Evolutionary conservation across 2,888 invertebrate genomes (phyloP), one percentile per base, ranked within the genome.

Genomic region (Myathropa florea): DNA sequence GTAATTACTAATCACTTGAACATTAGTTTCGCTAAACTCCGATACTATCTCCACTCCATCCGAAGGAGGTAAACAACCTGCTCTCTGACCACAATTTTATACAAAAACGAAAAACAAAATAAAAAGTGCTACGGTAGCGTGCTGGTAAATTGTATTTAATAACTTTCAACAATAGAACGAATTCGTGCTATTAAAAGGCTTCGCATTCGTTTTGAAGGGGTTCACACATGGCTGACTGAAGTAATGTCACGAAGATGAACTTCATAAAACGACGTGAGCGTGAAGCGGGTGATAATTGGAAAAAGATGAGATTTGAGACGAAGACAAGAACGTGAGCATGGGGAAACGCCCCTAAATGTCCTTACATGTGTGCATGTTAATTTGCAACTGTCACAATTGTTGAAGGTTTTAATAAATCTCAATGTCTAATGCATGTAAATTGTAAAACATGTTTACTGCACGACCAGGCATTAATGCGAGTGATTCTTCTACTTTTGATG

Each of bases 161-260:
- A 36, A 67, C 55, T 53, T 76, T 76, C 68, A 53, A 67, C 33
- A 46, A 53, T 30, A 61, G 46, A 76, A 39, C 24, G 30, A 76
- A 30, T 60, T 53, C 28, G 30, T 28, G 55, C 18, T 3, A 18
- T 30, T 67, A 18, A 28, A 36, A 30, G 63, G 18, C 55, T n/a
- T 28, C 24, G 46, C n/a, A 18, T 18, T 46, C 18, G 18, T 46
- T 18, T 46, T 18, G n/a, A 18, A 46, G 18, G 18, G 46, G 1
- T 46, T 46, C 46, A 46, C 46, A 46, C 46, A 46, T 46, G 46
- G 46, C 7, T 46, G 46, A 46, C 7, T 46, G n/a, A 18, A 6
- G 46, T n/a, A 18, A 18, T 46, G 46, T 3, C 1, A 6, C 1
- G n/a, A 18, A 1, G 18, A 46, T 18, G 18, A 18, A 18, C 7